Evolutionary conservation across 2,113 vertebrate species (phyloP).

Genomic region (pig (Sus scrofa)): T2T-Sscrofa CM000818.6:107831501-107832000

Average conservation of each 20-base stretch:
- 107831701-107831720: background rate
- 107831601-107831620: conserved; percentile 15
- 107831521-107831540: conserved; percentile 7
- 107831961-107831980: background rate
- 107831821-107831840: background rate
- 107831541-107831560: background rate
- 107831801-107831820: background rate
- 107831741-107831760: background rate
- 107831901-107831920: conserved; percentile 15
- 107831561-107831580: background rate
- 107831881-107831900: background rate
- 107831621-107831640: conserved; percentile 1
- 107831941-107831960: background rate
- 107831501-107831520: conserved; percentile 56
- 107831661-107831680: background rate
- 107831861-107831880: conserved; percentile 35
- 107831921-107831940: conserved; percentile 39
- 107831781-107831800: background rate
- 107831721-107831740: background rate
- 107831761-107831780: background rate
- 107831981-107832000: background rate
- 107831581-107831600: background rate
- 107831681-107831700: background rate
- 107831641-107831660: background rate
- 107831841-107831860: background rate